These are phyloP conservation scores for Lithosia quadra DNA, from an alignment of 2,888 invertebrate species.

Conservation along the genomic window DNA sequence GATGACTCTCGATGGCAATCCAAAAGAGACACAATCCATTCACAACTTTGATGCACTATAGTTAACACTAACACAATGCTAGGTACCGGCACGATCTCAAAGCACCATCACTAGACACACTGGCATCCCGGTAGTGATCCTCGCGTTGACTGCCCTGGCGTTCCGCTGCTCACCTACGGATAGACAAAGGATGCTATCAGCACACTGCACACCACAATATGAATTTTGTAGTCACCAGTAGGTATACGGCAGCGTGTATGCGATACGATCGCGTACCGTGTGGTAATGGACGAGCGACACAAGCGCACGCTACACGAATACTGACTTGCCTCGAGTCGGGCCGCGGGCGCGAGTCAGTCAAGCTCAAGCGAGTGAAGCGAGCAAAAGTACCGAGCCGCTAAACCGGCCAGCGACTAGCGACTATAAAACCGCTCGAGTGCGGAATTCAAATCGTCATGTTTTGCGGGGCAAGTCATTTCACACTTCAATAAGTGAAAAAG, in stretches of 20 bases:
- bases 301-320: constrained; percentile 66
- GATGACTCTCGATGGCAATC: constrained; percentile 84
- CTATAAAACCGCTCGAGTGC: constrained; percentile 42
- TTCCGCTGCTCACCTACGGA: constrained; percentile 74
- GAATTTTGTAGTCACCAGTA: constrained; percentile 62
- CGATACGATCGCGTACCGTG: constrained; percentile 33
- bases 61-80: constrained; percentile 80
- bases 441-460: constrained; percentile 70
- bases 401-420: constrained; percentile 27
- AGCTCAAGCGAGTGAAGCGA: constrained; percentile 27
- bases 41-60: constrained; percentile 81
- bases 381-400: constrained; percentile 6
- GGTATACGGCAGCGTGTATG: constrained; percentile 26
- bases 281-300: constrained; percentile 59
- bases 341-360: constrained; percentile 25
- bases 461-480: constrained; percentile 70
- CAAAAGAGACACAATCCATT: constrained; percentile 84
- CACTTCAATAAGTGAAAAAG: constrained; percentile 76
- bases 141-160: constrained; percentile 52
- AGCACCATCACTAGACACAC: constrained; percentile 84
- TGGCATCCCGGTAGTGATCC: constrained; percentile 74
- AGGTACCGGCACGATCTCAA: constrained; percentile 77
- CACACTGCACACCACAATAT: constrained; percentile 70
- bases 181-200: constrained; percentile 74
- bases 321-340: constrained; percentile 54